phyloP scores from a whole-genome alignment of 2,113 vertebrate genomes.

The Carassius gibelio region DNA sequence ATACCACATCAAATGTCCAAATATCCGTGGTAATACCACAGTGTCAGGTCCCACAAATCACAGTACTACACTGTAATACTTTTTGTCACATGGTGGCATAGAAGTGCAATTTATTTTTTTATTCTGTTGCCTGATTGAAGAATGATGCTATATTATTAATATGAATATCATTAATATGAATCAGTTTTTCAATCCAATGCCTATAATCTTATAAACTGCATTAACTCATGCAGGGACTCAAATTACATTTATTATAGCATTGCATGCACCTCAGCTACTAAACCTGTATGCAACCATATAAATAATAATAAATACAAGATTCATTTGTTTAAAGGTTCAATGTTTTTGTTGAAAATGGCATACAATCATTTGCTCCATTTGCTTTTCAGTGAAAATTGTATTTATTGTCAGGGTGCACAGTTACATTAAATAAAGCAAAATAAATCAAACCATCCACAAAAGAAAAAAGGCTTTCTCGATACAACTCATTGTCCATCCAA shows the following conservation, averaged over 20 bases:
- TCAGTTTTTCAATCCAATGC: neutral
- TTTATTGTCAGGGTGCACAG: slow-evolving; percentile 68
- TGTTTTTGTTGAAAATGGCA: neutral
- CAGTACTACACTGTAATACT: too few relatives aligned
- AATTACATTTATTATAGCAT: neutral
- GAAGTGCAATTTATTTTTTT: neutral
- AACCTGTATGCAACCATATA: too few relatives aligned
- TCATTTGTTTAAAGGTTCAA: neutral
- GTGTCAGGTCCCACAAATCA: too few relatives aligned
- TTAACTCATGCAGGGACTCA: neutral
- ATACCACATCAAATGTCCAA: too few relatives aligned
- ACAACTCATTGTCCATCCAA: slow-evolving; percentile 50
- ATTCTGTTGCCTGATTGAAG: neutral
- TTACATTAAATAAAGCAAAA: slow-evolving; percentile 65
- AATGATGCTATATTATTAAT: neutral
- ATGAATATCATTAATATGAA: neutral
- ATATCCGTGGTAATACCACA: too few relatives aligned
- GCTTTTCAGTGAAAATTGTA: slow-evolving; percentile 49
- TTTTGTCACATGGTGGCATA: neutral
- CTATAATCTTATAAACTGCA: neutral
- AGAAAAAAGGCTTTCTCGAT: slow-evolving; percentile 42
- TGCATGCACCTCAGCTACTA: too few relatives aligned
- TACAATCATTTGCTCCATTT: neutral
- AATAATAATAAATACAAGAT: too few relatives aligned
- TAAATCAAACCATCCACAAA: slow-evolving; percentile 48